These are phyloP conservation scores for Fistularia commersonii DNA, from an alignment of 2,797 vertebrate genomes.

Conservation along the genomic window DNA sequence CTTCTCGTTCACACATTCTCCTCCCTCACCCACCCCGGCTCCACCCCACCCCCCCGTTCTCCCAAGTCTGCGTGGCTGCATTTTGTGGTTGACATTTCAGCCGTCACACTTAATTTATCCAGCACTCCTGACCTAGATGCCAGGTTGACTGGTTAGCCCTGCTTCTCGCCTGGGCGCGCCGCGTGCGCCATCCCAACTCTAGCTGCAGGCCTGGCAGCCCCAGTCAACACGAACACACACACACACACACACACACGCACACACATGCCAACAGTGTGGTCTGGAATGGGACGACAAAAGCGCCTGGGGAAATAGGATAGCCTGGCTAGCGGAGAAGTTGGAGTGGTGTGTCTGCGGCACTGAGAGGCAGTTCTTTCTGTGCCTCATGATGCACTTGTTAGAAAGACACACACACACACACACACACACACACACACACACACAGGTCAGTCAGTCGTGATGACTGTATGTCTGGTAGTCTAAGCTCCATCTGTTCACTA, in stretches of 20 bases:
- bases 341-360: slow-evolving; percentile 6
- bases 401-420: slow-evolving; percentile 38
- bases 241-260: slow-evolving; percentile 3
- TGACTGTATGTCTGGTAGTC: slow-evolving; percentile 71
- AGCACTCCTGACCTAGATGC: slow-evolving; percentile 74
- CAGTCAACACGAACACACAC: slow-evolving; percentile 28
- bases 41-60: slow-evolving; percentile 9
- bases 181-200: slow-evolving; percentile 32
- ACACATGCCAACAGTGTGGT: slow-evolving; percentile 14
- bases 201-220: slow-evolving; percentile 47
- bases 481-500: slow-evolving; percentile 74
- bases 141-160: slow-evolving; percentile 60
- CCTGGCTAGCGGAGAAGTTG: slow-evolving; percentile 26
- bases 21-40: slow-evolving; percentile 3
- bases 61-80: slow-evolving; percentile 16
- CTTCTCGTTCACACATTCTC: slow-evolving; percentile 21
- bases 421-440: slow-evolving; percentile 21
- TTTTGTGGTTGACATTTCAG: slow-evolving; percentile 74
- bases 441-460: slow-evolving; percentile 65
- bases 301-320: slow-evolving; percentile 54
- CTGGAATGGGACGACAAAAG: slow-evolving; percentile 42
- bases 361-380: slow-evolving; percentile 29
- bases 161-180: slow-evolving; percentile 38
- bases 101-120: slow-evolving; percentile 72
- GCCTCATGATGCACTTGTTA: slow-evolving; percentile 57